Base-by-base conservation (phyloP, 2,797 vertebrate species). In the Mus spretus region DNA sequence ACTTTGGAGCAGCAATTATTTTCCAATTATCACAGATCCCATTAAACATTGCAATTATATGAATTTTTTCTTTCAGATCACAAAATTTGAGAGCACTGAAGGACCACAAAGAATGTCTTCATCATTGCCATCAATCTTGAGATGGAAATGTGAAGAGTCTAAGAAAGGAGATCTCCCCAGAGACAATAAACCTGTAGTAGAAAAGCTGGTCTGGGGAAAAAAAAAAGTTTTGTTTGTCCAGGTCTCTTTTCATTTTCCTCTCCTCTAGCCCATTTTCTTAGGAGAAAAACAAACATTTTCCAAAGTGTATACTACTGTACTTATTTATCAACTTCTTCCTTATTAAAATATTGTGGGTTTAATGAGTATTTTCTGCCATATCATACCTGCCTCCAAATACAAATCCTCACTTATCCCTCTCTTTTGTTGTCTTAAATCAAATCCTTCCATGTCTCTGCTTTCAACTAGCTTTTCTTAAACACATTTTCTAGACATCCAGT, bases 1-100 rank as follows among this genome's bases (percentile, higher is more conserved):
- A 97, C 91, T 97, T 97, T 96, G 97, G 82, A 97, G 96, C 28
- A 67, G 97, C 96, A 98, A 98, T 98, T 98, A 97, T 97, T 98
- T 98, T 97, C 97, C 97, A 97, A 97, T 98, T 97, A 97, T 97
- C 97, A 97, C 94, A 98, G 96, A 97, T 97, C 85, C 94, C 91
- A 98, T 97, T 98, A 97, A 98, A 93, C 88, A 94, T 59, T 97
- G 95, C 96, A 96, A 97, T 98, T 97, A 97, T 87, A 67, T 85
- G 89, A 96, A 96, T 92, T 95, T 97, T 96, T 61, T 93, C 77
- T 96, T 96, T 97, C 80, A 75, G 86, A 96, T 94, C 81, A 91
- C 97, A 96, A 94, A 97, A 93, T 89, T 47, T 86, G 91, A 96
- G 91, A 91, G 93, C 94, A 95, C 91, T 7, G 14, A 98, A 96